phyloP scores from a whole-genome alignment of 2,113 vertebrate genomes.

The Rana temporaria region DNA sequence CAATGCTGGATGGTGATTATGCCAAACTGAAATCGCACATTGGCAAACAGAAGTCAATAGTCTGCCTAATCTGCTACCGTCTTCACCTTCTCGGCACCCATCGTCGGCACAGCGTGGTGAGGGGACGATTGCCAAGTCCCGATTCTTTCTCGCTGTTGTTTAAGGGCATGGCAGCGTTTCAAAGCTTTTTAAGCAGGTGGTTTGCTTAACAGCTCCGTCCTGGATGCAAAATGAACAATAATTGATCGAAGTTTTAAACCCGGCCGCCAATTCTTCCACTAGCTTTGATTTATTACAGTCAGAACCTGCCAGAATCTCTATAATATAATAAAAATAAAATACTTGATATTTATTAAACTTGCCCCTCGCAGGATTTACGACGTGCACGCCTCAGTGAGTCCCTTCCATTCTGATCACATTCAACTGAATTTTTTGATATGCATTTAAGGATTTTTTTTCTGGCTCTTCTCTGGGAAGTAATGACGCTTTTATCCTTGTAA shows the following conservation, averaged over 20 bases:
- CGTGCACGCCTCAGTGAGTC: too few species aligned
- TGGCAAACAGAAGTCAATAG: constrained; percentile 47
- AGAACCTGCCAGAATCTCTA: background rate
- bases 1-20: constrained; percentile 67
- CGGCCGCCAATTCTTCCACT: background rate
- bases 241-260: constrained; percentile 12
- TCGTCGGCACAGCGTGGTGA: background rate
- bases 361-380: background rate
- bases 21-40: constrained; percentile 57
- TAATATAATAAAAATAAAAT: background rate
- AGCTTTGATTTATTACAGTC: constrained; percentile 15
- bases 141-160: constrained; percentile 1
- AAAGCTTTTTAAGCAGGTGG: constrained; percentile 11
- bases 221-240: constrained; percentile 19
- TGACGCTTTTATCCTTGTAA: too few species aligned
- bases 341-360: background rate
- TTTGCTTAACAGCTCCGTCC: constrained; percentile 6
- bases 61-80: background rate
- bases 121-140: background rate
- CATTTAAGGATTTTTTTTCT: too few species aligned
- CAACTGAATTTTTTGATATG: too few species aligned
- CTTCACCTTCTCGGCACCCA: background rate
- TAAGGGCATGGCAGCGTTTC: constrained; percentile 21
- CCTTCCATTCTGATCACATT: too few species aligned
- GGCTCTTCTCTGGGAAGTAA: too few species aligned